Evolutionary conservation across 2,888 invertebrate genomes (phyloP), one percentile per base, ranked within the genome.

Genomic region (Drosophila rellima): DNA sequence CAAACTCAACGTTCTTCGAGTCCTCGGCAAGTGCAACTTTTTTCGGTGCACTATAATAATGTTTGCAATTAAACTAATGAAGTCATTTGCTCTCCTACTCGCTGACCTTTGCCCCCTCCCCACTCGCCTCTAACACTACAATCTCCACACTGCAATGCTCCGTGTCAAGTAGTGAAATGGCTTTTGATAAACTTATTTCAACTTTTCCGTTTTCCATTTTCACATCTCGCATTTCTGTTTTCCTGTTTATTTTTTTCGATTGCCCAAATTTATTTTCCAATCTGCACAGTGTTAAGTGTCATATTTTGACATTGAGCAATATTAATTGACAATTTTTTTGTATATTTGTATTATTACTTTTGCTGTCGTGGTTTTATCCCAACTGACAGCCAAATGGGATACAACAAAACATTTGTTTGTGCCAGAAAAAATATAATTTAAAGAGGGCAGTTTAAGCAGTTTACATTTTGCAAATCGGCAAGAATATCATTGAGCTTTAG

Each of bases 41-140:
- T 72, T 67, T 42, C 61, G 63, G 7, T 65, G 61, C 51, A 55
- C 72, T 71, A 59, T 80, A 87, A 85, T 77, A 87, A 74, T 86
- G 80, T 65, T 81, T 79, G 85, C 81, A 85, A 85, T 89, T 89
- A 84, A 89, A 89, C 82, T 84, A 89, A 89, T 84, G 89, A 85
- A 85, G 89, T 72, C 88, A 82, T 84, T 84, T 79, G 61, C 73
- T 35, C 40, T 47, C 31, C 61, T 50, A 33, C 37, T 31, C 20
- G 11, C 42, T 66, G 54, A 64, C 66, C 66, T 62, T 35, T 67
- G 8, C 35, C 5, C 29, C 18, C 37, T 13, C 3, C 3, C n/a
- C n/a, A n/a, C n/a, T n/a, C n/a, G n/a, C n/a, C 26, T 5, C 37
- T 15, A 15, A 1, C 11, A 1, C 8, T 18, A 13, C 4, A 47